Percentiles rank a stretch among this genome's conserved stretches.
phyloP scores from a whole-genome alignment of 2,888 invertebrate species.

The Plemyria rubiginata region DNA sequence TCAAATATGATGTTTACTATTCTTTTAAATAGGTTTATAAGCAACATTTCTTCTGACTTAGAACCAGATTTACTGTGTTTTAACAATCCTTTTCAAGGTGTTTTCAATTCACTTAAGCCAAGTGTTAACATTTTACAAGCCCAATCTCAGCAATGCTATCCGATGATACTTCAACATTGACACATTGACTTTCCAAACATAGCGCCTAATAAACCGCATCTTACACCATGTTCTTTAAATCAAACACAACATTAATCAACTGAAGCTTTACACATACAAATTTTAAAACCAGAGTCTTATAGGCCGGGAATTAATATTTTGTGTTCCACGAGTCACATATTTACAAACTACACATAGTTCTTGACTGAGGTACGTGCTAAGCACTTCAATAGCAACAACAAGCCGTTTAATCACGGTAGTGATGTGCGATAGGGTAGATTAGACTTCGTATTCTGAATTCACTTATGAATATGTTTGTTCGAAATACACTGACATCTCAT shows the following conservation, averaged over 20 bases:
- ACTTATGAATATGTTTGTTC: not conserved
- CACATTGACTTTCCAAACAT: conserved; percentile 14
- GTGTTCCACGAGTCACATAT: not conserved
- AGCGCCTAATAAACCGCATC: conserved; percentile 7
- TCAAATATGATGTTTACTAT: not conserved
- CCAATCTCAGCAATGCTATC: conserved; percentile 1
- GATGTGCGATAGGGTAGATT: not conserved
- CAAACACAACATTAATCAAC: conserved; percentile 1
- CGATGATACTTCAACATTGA: not conserved
- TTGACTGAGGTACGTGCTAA: not conserved
- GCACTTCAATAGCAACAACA: not conserved
- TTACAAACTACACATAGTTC: not conserved
- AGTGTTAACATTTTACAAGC: conserved; percentile 15
- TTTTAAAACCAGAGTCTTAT: not conserved
- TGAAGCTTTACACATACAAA: not conserved
- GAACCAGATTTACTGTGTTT: conserved; percentile 2
- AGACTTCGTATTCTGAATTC: not conserved
- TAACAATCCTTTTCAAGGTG: conserved; percentile 5
- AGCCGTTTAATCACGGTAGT: not conserved
- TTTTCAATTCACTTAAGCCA: not conserved
- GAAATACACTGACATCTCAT: not conserved
- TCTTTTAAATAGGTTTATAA: not conserved
- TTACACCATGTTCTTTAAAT: conserved; percentile 3
- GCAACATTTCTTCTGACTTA: conserved; percentile 1
- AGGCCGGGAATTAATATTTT: not conserved